Evolutionary conservation across 2,113 vertebrate genomes (phyloP).

Genomic region (Heliornis fulica): DNA sequence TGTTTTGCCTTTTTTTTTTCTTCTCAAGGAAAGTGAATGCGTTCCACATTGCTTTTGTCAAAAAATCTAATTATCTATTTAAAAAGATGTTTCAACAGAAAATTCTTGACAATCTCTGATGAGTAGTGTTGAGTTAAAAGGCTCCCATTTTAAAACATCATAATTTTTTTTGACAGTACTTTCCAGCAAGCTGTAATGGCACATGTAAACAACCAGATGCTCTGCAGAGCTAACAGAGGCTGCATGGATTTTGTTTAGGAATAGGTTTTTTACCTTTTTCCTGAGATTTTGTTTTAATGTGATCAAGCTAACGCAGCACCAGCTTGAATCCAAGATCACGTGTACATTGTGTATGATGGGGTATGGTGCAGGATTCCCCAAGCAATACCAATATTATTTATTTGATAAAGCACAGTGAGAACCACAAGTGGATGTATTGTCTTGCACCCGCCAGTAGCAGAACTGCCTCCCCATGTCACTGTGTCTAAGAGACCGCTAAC

Average conservation of each 20-base stretch:
- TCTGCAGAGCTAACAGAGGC: background rate
- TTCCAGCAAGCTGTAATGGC: background rate
- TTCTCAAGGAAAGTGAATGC: background rate
- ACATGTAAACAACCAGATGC: background rate
- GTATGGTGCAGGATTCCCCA: background rate
- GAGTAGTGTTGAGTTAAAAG: background rate
- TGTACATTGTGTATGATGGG: background rate
- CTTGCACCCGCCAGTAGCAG: background rate
- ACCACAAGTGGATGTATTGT: background rate
- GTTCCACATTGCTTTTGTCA: background rate
- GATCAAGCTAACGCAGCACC: background rate
- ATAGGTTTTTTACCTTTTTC: background rate
- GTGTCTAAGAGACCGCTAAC: background rate
- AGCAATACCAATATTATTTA: background rate
- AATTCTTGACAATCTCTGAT: background rate
- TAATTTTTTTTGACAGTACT: background rate
- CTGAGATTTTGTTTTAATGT: background rate
- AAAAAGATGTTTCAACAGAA: background rate
- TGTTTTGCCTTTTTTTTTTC: background rate
- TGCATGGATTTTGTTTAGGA: background rate
- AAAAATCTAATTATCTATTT: slow-evolving; percentile 11
- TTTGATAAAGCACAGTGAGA: background rate
- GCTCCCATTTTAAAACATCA: background rate
- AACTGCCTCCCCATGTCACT: accelerated
- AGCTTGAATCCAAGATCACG: background rate